Evolutionary conservation across 2,888 invertebrate genomes (phyloP).

Genomic region (Tachina fera): DNA sequence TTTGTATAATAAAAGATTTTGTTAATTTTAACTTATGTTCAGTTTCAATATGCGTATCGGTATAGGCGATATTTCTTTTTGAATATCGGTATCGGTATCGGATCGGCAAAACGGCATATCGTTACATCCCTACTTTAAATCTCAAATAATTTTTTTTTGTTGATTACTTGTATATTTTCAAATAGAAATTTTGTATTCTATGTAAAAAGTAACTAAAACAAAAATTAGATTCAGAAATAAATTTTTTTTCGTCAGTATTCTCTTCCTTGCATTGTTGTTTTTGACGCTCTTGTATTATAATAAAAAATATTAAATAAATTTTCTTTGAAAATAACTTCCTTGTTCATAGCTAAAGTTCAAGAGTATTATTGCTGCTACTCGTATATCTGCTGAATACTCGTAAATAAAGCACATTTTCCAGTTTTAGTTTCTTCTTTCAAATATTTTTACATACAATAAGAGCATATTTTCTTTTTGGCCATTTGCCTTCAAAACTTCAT

Average conservation of each 20-base stretch:
- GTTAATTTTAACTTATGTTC: too few species aligned
- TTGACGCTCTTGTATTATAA: neutral
- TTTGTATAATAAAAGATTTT: too few species aligned
- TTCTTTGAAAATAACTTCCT: conserved; percentile 25
- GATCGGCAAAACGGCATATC: too few species aligned
- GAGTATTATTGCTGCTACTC: conserved; percentile 4
- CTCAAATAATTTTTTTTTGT: too few species aligned
- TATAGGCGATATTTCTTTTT: too few species aligned
- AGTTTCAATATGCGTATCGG: too few species aligned
- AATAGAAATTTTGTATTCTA: too few species aligned
- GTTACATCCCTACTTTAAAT: too few species aligned
- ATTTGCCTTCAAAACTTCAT: conserved; percentile 23
- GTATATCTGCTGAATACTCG: neutral
- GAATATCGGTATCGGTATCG: too few species aligned
- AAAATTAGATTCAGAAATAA: neutral
- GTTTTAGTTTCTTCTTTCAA: neutral
- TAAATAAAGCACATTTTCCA: neutral
- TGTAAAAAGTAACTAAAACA: too few species aligned
- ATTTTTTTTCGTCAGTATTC: too few species aligned
- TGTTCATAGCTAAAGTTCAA: conserved; percentile 24
- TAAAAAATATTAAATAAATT: conserved; percentile 7
- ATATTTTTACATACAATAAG: conserved; percentile 50
- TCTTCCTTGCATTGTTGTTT: neutral
- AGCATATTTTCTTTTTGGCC: conserved; percentile 18
- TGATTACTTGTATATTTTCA: too few species aligned